These are phyloP conservation scores for Aplocera efformata DNA, from an alignment of 2,888 invertebrate species.

Conservation along the genomic window DNA sequence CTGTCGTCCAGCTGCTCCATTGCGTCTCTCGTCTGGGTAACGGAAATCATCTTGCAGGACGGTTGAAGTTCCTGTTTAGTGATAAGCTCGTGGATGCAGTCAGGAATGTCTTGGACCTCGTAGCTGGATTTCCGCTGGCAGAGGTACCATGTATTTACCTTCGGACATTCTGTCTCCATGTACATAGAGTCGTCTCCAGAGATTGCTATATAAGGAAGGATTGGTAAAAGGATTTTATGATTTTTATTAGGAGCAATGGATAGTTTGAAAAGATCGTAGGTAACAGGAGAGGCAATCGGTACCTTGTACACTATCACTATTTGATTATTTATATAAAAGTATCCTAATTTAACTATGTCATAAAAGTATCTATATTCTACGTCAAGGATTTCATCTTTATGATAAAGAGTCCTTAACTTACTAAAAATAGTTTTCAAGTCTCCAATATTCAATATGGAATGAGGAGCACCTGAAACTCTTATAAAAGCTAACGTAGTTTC, in stretches of 20 bases:
- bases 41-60: slow-evolving; percentile 11
- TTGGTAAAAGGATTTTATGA: slow-evolving; percentile 12
- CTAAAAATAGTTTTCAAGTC: slow-evolving; percentile 12
- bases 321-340: slow-evolving; percentile 3
- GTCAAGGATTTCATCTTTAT: slow-evolving; percentile 4
- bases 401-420: slow-evolving; percentile 11
- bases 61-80: neutral
- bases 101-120: slow-evolving; percentile 1
- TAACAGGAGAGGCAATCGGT: slow-evolving; percentile 4
- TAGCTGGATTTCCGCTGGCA: slow-evolving; percentile 18
- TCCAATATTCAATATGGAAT: slow-evolving; percentile 19
- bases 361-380: slow-evolving; percentile 5
- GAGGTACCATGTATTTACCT: slow-evolving; percentile 14
- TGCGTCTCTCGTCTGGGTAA: slow-evolving; percentile 9
- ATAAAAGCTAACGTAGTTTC: slow-evolving; percentile 22
- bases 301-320: slow-evolving; percentile 18
- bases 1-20: slow-evolving; percentile 20
- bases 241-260: slow-evolving; percentile 18
- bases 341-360: slow-evolving; percentile 7
- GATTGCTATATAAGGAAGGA: slow-evolving; percentile 20
- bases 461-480: slow-evolving; percentile 20
- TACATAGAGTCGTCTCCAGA: slow-evolving; percentile 15
- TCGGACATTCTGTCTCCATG: slow-evolving; percentile 27
- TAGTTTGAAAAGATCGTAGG: slow-evolving; percentile 11
- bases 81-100: slow-evolving; percentile 16